Conservation (phyloP, 2,113 vertebrate species). For the Malurus cyaneus region DNA sequence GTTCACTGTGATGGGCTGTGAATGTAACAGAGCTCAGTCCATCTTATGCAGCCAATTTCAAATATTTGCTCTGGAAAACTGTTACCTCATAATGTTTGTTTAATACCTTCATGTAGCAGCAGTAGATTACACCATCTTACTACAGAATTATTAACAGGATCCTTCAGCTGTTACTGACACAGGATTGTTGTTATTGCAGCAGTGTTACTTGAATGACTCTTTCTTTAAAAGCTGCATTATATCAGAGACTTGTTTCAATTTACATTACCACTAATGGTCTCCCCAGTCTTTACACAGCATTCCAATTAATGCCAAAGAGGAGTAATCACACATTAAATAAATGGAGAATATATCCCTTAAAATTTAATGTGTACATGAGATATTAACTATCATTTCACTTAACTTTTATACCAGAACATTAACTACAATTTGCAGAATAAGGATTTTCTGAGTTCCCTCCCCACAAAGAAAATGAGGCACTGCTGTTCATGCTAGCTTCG, state of each 20-base stretch:
- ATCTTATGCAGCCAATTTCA: not conserved
- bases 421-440: not conserved
- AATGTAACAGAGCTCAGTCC: not conserved
- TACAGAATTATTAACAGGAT: not conserved
- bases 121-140: not conserved
- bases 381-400: not conserved
- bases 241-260: conserved; percentile 28
- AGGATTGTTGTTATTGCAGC: not conserved
- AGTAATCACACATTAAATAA: not conserved
- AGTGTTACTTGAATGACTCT: not conserved
- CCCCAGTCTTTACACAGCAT: not conserved
- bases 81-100: not conserved
- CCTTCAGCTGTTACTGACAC: not conserved
- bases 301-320: conserved; percentile 11
- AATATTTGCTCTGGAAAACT: not conserved
- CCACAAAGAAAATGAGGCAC: not conserved
- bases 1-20: not conserved
- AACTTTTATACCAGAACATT: conserved; percentile 1
- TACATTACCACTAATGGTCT: not conserved
- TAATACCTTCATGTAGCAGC: not conserved
- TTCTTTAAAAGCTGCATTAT: not conserved
- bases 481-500: not conserved
- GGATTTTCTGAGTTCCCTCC: not conserved
- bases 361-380: not conserved
- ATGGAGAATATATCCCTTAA: not conserved